Conservation (phyloP, 2,888 invertebrate species). For the Epirrita christyi region DNA sequence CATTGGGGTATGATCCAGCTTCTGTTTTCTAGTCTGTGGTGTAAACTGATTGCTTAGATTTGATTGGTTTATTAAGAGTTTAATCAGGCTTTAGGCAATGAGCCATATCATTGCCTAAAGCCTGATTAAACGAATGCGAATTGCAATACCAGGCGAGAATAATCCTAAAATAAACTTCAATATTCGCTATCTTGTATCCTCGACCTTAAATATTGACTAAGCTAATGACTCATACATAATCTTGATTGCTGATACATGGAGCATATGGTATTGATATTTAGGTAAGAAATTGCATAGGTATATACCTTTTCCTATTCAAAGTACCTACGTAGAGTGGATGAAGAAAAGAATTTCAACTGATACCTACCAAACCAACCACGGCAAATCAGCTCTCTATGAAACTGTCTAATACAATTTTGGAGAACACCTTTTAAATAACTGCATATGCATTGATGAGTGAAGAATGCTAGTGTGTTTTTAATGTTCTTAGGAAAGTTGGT, state of each 20-base stretch:
- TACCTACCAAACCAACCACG: too few species aligned
- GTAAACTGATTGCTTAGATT: conserved; percentile 30
- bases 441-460: neutral
- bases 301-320: neutral
- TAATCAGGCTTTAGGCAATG: too few species aligned
- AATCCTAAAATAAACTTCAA: conserved; percentile 53
- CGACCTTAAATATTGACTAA: conserved; percentile 36
- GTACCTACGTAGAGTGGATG: too few species aligned
- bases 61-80: conserved; percentile 68
- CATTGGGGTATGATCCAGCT: conserved; percentile 28
- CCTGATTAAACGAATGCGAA: conserved; percentile 23
- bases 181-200: conserved; percentile 37
- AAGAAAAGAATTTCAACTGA: too few species aligned
- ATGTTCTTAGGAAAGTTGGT: conserved; percentile 46
- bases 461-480: conserved; percentile 18
- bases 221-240: conserved; percentile 31
- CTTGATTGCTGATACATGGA: conserved; percentile 19
- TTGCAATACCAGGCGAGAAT: conserved; percentile 35
- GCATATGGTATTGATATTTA: conserved; percentile 3
- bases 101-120: conserved; percentile 13
- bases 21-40: conserved; percentile 3
- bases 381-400: too few species aligned
- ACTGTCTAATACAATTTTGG: too few species aligned
- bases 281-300: neutral
- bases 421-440: too few species aligned